These are phyloP conservation scores for Nasonovia ribisnigri DNA, from an alignment of 2,888 invertebrate species.

Conservation along the genomic window DNA sequence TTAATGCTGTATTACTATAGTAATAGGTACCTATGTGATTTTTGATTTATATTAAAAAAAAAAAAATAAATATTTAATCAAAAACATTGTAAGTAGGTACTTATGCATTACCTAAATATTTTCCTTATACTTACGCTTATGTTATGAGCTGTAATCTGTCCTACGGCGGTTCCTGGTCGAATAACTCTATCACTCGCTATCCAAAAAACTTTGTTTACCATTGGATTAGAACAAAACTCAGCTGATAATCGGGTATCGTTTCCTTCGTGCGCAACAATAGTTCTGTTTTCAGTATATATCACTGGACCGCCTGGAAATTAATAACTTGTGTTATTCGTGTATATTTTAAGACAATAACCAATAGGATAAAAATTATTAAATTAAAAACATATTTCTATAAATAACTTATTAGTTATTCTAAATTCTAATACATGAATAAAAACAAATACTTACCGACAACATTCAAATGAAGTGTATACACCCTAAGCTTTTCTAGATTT, in stretches of 20 bases:
- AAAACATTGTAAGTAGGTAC: not conserved
- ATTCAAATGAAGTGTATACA: slow-evolving; percentile 71
- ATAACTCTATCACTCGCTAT: slow-evolving; percentile 74
- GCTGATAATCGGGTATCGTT: slow-evolving; percentile 78
- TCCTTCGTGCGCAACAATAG: slow-evolving; percentile 72
- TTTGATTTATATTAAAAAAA: not conserved
- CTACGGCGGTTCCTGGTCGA: slow-evolving; percentile 73
- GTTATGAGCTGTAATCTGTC: slow-evolving; percentile 73
- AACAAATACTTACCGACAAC: slow-evolving; percentile 71
- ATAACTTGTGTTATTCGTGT: not conserved
- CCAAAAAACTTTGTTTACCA: slow-evolving; percentile 77
- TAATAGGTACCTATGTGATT: not conserved
- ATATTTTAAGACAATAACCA: not conserved
- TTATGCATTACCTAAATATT: not conserved
- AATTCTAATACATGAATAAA: not conserved
- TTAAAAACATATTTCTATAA: not conserved
- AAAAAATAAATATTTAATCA: not conserved
- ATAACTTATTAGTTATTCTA: not conserved
- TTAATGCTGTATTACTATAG: not conserved
- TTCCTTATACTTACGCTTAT: slow-evolving; percentile 71
- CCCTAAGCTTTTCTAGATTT: slow-evolving; percentile 69
- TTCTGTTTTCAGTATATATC: slow-evolving; percentile 77
- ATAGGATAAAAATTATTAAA: not conserved
- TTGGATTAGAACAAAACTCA: slow-evolving; percentile 84
- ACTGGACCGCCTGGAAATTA: slow-evolving; percentile 76